Percentiles rank a stretch among this genome's conserved stretches.
Evolutionary conservation across 2,888 invertebrate species (phyloP).

Genomic region (Leptinotarsa juncta): DNA sequence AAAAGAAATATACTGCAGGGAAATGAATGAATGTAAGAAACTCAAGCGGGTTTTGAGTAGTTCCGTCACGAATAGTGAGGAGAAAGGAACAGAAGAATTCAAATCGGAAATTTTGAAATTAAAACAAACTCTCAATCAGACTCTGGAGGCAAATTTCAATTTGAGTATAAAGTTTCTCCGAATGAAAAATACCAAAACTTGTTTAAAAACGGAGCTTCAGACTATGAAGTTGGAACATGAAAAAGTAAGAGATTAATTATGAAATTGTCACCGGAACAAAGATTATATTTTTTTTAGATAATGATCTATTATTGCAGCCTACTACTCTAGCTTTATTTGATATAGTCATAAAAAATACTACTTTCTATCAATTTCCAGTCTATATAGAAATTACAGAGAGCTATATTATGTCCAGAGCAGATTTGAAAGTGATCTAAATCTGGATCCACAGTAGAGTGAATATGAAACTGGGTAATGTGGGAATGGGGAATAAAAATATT

Average conservation of each 20-base stretch:
- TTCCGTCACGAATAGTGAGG: constrained; percentile 44
- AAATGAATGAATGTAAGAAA: constrained; percentile 65
- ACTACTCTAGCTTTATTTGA: too few species aligned
- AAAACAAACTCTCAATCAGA: constrained; percentile 61
- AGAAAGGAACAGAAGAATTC: constrained; percentile 52
- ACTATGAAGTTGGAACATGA: constrained; percentile 58
- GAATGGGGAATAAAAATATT: too few species aligned
- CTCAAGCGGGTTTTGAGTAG: constrained; percentile 55
- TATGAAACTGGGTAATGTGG: too few species aligned
- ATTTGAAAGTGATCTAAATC: too few species aligned
- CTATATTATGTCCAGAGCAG: too few species aligned
- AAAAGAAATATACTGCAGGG: constrained; percentile 68
- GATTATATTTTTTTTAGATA: too few species aligned
- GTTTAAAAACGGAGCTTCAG: constrained; percentile 58
- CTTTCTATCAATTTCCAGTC: too few species aligned
- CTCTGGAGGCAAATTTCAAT: constrained; percentile 65
- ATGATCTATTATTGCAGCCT: too few species aligned
- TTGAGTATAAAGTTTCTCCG: constrained; percentile 64
- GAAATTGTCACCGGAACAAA: too few species aligned
- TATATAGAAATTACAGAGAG: too few species aligned
- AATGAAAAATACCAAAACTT: constrained; percentile 64
- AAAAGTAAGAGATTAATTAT: constrained; percentile 48
- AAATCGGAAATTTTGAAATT: constrained; percentile 61
- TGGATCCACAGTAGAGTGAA: too few species aligned
- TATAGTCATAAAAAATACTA: too few species aligned